These are phyloP conservation scores for Karalla daura DNA, from an alignment of 2,797 vertebrate genomes.

Conservation along the genomic window DNA sequence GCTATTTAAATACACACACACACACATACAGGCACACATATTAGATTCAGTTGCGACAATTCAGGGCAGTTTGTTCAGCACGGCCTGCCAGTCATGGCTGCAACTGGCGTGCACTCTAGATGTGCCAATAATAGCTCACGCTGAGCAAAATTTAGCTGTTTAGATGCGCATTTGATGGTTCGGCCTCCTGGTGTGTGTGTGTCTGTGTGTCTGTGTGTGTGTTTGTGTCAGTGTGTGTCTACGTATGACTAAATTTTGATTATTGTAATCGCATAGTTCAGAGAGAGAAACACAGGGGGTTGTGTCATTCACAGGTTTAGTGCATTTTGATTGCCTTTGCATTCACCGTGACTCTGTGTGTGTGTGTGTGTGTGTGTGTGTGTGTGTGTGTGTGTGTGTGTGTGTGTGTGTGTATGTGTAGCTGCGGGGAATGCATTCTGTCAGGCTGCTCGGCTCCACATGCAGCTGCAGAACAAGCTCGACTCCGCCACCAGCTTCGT, in stretches of 20 bases:
- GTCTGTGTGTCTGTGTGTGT: too few relatives aligned
- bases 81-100: not conserved
- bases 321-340: not conserved
- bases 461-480: conserved; percentile 98
- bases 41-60: not conserved
- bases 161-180: conserved; percentile 15
- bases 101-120: not conserved
- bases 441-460: conserved; percentile 96
- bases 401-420: conserved; percentile 62
- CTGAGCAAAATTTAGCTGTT: conserved; percentile 24
- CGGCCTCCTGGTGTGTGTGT: conserved; percentile 10
- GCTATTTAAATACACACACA: too few relatives aligned
- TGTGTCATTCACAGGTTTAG: not conserved
- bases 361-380: conserved; percentile 17
- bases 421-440: conserved; percentile 97
- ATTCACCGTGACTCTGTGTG: not conserved
- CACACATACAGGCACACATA: not conserved
- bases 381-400: conserved; percentile 21
- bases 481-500: conserved; percentile 97
- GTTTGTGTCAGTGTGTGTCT: too few relatives aligned
- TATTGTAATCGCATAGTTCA: not conserved
- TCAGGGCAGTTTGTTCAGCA: not conserved
- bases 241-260: not conserved
- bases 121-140: conserved; percentile 37
- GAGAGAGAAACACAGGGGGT: not conserved